Evolutionary conservation across 2,113 vertebrate genomes (phyloP), one percentile per base, ranked within the genome.

Genomic region (Stigmatopora argus): DNA sequence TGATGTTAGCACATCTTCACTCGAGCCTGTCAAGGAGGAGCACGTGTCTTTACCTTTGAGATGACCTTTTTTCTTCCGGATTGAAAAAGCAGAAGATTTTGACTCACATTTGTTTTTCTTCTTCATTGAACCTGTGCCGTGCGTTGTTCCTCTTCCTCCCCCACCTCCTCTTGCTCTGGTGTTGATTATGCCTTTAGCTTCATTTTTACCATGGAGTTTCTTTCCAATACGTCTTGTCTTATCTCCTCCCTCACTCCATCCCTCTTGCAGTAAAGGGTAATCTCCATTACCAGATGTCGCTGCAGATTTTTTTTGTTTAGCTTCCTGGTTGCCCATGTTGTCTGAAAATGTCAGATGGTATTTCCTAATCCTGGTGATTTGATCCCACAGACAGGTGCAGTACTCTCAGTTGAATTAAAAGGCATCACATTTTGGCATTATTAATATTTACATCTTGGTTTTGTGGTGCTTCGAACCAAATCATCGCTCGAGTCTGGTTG

Each of bases 241-340:
- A 0, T 97, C 95, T 58, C 83, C 84, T 79, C 87, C 91, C 70
- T 92, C 92, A 90, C 90, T 90, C 73, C 77, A 85, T 12, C 81
- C 92, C 76, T 93, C 91, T 56, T 94, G 92, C 13, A 94, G 90
- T 13, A 80, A 83, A 52, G 86, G 86, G 52, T 78, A 88, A 88
- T 88, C 89, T 86, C 93, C 64, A 82, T 93, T 83, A 90, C 85
- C 92, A 82, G 85, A 77, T 44, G 82, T 48, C 15, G 73, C 77
- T 26, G 84, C 64, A 58, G 90, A 89, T 83, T 87, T 92, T 90
- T 85, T 96, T 10, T 93, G 93, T 88, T 97, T 99, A 13, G 92
- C 95, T 74, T 98, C 96, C 84, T 99, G 96, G 83, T 99, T 99
- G 59, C 96, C 96, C 96, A 99, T 99, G 84, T 83, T 88, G 78